Percentiles rank a stretch among this genome's conserved stretches.
Conservation (phyloP, 2,113 vertebrate species). For the Rhagologus leucostigma region DNA sequence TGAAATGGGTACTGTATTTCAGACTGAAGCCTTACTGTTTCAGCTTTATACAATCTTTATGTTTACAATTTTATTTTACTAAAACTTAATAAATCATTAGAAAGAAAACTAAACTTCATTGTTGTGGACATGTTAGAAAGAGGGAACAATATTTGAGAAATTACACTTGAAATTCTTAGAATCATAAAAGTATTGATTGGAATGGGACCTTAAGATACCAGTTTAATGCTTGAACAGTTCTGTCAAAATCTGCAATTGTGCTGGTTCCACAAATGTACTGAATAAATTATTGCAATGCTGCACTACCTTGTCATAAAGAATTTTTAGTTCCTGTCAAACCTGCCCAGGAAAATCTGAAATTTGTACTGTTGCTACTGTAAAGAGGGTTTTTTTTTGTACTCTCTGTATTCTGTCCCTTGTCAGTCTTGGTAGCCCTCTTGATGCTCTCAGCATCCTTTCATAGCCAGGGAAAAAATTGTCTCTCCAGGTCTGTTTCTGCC, state of each 20-base stretch:
- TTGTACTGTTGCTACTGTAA: neutral
- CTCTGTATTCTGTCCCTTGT: neutral
- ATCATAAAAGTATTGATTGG: neutral
- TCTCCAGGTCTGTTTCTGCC: neutral
- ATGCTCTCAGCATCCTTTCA: neutral
- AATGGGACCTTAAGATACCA: neutral
- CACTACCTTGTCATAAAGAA: neutral
- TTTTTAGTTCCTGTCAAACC: neutral
- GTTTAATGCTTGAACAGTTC: neutral
- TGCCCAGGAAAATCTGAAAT: neutral
- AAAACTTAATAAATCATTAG: neutral
- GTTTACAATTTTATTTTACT: neutral
- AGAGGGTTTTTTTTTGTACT: neutral
- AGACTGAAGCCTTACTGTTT: neutral
- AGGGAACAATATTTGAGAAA: neutral
- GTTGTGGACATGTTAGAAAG: neutral
- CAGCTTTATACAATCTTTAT: neutral
- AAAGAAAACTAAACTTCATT: neutral
- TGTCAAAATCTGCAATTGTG: neutral
- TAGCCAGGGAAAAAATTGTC: neutral
- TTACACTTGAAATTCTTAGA: neutral
- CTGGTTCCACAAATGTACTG: neutral
- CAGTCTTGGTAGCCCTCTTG: neutral
- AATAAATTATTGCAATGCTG: neutral
- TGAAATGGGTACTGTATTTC: neutral